Base-by-base conservation (phyloP, 2,888 invertebrate genomes). In the Alviniconcha strummeri region DNA sequence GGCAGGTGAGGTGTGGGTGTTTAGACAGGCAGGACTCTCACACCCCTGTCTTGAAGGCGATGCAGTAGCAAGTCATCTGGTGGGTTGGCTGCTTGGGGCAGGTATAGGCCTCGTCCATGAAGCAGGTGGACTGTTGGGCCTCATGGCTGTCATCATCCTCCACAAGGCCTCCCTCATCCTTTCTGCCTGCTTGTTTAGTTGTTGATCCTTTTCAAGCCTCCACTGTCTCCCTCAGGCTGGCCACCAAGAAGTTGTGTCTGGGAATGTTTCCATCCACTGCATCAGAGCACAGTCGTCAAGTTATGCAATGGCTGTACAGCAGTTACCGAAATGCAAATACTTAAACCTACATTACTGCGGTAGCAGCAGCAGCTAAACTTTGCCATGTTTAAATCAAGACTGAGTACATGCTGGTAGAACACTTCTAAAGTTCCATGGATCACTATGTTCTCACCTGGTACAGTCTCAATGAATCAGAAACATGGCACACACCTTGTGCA, bases 161-260 rank as follows among this genome's bases (percentile, higher is more conserved):
- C 36, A 36, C 36, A 36, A 36, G 36, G 79, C n/a, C 79, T 9
- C 7, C 54, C 15, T 5, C 4, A 3, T 57, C 76, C 11, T 8
- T 13, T n/a, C 7, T 4, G 75, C 13, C 55, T 54, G 54, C 5
- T 64, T 13, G 11, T 64, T 9, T 15, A 13, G 64, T 64, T 64
- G 64, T 15, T 64, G 64, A 2, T n/a, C 5, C 4, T 55, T n/a
- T 80, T n/a, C 80, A 69, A 55, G 80, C 54, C 80, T 93, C 90
- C 72, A 93, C 8, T 15, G 69, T 88, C 85, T 94, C 94, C 60
- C 91, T 89, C 56, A 94, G 90, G 88, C 92, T 94, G 82, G 93
- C 92, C 75, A 94, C 93, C 81, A 94, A 89, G 86, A 94, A 94
- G 89, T 94, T 94, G 88, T 94, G 88, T 94, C 94, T 7, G 94